Base-by-base conservation (phyloP, 1,140 invertebrate species). In the Eriosoma lanigerum region DNA sequence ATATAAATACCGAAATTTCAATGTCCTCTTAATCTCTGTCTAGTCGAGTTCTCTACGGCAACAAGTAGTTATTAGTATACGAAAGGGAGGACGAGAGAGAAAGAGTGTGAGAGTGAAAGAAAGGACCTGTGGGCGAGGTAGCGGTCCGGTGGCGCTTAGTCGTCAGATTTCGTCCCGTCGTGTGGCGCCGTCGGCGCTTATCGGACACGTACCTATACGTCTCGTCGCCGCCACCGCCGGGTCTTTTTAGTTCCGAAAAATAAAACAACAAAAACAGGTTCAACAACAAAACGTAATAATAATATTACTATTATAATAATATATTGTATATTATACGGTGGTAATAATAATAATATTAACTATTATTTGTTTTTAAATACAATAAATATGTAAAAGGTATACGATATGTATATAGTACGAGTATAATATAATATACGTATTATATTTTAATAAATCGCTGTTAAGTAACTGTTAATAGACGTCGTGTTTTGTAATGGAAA, bases 131-230 rank as follows among this genome's bases (percentile, higher is more conserved):
- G 38, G 64, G 5, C 21, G 21, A 13, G 56, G 50, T 19, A 48
- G 44, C 21, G 48, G 68, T 52, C 46, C 21, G 68, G 68, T 72
- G 68, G 68, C 54, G 56, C 38, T 60, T 62, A 46, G 44, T 21
- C 73, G 32, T 58, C 32, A n/a, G 54, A 76, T 76, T 76, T 76
- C 10, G 73, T 48, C 56, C 72, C 75, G 17, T 46, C 75, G 75
- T 78, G 75, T 62, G 75, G 75, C 75, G 75, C 75, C 56, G 75
- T 62, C 38, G 29, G 56, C 75, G 56, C 75, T 78, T 78, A 78
- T 78, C 75, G 56, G 32, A 38, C 56, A 17, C 44, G 38, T 54
- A 15, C 72, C 3, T n/a, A 15, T 48, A 24, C 21, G 66, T 68
- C 66, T 68, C 72, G 72, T 52, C 52, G 58, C 56, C 26, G 75